Evolutionary conservation across 2,797 vertebrate genomes (phyloP).

Genomic region (Valencia hispanica): DNA sequence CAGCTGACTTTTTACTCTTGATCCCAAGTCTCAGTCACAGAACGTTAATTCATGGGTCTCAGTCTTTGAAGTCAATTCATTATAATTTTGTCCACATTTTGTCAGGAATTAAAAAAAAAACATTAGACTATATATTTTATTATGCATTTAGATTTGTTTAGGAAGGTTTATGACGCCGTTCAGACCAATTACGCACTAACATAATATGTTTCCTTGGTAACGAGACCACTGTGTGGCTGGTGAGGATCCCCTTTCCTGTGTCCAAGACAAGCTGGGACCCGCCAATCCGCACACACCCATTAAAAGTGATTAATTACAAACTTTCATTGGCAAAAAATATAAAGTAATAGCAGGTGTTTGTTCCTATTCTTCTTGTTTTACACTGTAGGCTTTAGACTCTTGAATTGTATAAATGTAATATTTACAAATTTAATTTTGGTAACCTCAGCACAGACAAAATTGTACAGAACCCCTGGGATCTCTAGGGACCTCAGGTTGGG

Average conservation of each 20-base stretch:
- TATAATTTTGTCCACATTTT: not conserved
- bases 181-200: not conserved
- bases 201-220: not conserved
- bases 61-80: conserved; percentile 62
- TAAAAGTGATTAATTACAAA: too few species aligned
- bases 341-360: too few species aligned
- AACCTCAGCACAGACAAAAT: not conserved
- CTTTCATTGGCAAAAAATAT: too few species aligned
- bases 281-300: too few species aligned
- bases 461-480: too few species aligned
- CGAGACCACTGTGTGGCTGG: not conserved
- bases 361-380: too few species aligned
- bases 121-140: not conserved
- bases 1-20: conserved; percentile 41
- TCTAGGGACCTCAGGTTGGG: too few species aligned
- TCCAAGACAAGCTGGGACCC: too few species aligned
- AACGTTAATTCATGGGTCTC: conserved; percentile 50
- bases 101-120: not conserved
- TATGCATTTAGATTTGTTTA: not conserved
- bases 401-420: too few species aligned
- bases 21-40: conserved; percentile 12
- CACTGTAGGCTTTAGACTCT: too few species aligned
- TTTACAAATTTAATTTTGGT: too few species aligned
- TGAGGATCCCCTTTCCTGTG: too few species aligned
- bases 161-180: not conserved